phyloP scores from a whole-genome alignment of 2,797 vertebrate species.

The Orientallactaga sibirica region DNA sequence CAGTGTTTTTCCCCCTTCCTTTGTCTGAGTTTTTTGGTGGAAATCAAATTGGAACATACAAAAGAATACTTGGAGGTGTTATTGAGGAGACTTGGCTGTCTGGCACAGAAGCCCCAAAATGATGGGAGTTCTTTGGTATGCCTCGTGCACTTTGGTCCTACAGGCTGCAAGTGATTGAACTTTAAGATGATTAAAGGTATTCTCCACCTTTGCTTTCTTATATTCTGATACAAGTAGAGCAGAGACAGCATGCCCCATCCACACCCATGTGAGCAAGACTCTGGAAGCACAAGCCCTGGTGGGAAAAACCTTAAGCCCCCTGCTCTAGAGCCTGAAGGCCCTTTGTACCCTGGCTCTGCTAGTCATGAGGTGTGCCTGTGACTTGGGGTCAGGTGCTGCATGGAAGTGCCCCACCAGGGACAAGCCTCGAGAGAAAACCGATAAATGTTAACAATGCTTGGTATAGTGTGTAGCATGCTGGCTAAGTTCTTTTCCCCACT shows the following conservation, averaged over 20 bases:
- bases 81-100: conserved; percentile 2
- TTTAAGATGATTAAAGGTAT: not conserved
- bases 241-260: not conserved
- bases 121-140: not conserved
- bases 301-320: not conserved
- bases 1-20: not conserved
- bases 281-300: not conserved
- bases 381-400: not conserved
- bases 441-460: not conserved
- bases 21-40: conserved; percentile 48
- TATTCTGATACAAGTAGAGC: not conserved
- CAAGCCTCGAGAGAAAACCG: not conserved
- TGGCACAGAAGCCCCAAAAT: not conserved
- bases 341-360: not conserved
- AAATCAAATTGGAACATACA: conserved; percentile 47
- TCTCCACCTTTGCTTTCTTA: not conserved
- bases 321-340: not conserved
- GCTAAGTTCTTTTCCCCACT: not conserved
- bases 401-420: not conserved
- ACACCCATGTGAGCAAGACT: not conserved
- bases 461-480: not conserved
- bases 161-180: not conserved
- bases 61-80: not conserved
- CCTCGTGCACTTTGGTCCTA: not conserved
- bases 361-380: not conserved